These are phyloP conservation scores for Candidula unifasciata DNA, from an alignment of 2,888 invertebrate genomes.

Conservation along the genomic window DNA sequence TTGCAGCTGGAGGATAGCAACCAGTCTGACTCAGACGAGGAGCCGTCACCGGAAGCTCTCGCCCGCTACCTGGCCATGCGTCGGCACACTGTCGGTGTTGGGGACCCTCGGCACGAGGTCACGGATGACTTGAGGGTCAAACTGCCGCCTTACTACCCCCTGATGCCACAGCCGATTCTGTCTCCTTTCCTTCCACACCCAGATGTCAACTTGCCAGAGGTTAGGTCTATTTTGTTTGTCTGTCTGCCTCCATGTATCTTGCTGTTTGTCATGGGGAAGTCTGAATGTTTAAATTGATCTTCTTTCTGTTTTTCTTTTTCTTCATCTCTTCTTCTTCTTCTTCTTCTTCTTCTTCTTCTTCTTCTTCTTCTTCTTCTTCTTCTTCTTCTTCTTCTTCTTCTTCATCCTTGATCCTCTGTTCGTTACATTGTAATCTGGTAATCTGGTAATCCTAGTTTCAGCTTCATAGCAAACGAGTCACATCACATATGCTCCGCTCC, in stretches of 20 bases:
- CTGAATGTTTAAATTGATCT: too few species aligned
- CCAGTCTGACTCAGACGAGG: conserved; percentile 77
- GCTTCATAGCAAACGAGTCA: too few species aligned
- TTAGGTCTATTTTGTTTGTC: not conserved
- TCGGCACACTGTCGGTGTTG: conserved; percentile 93
- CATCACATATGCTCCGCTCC: too few species aligned
- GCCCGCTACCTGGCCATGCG: conserved; percentile 83
- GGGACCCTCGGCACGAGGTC: conserved; percentile 90
- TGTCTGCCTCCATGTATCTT: not conserved
- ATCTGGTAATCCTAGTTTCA: too few species aligned
- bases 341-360: not conserved
- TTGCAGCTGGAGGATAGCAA: conserved; percentile 65
- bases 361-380: too few species aligned
- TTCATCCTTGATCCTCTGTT: too few species aligned
- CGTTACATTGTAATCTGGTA: too few species aligned
- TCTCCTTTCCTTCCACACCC: conserved; percentile 28
- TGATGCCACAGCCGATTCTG: conserved; percentile 84
- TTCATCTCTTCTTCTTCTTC: too few species aligned
- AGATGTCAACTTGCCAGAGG: conserved; percentile 44
- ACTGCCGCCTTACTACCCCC: conserved; percentile 73
- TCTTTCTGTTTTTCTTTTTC: too few species aligned
- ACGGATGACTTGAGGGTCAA: conserved; percentile 73
- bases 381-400: too few species aligned
- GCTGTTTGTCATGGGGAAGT: too few species aligned
- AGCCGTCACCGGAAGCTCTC: conserved; percentile 78